phyloP scores from a whole-genome alignment of 2,113 vertebrate genomes.

The Neolamprologus sp. region DNA sequence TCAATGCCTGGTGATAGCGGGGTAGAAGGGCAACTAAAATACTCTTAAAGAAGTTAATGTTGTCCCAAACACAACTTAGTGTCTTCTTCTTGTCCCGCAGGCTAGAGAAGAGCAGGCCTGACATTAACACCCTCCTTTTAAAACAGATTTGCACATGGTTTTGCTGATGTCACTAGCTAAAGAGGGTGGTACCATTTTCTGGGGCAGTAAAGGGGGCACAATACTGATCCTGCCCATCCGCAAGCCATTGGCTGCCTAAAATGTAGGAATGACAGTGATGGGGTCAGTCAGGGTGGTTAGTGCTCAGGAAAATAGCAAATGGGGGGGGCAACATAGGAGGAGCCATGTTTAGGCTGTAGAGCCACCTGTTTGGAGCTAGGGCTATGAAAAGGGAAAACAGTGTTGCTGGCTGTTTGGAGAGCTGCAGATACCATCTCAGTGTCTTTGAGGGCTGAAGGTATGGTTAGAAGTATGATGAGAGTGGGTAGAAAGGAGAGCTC shows the following conservation, averaged over 20 bases:
- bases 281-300: background rate
- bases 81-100: slow-evolving; percentile 39
- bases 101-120: slow-evolving; percentile 62
- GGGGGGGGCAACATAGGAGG: background rate
- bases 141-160: slow-evolving; percentile 30
- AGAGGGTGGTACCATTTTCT: slow-evolving; percentile 14
- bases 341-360: background rate
- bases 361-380: slow-evolving; percentile 55
- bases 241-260: slow-evolving; percentile 10
- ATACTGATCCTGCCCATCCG: background rate
- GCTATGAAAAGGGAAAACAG: background rate
- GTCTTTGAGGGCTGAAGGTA: slow-evolving; percentile 24
- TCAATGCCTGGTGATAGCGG: background rate
- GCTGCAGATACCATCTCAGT: background rate
- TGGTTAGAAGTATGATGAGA: slow-evolving; percentile 7
- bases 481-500: slow-evolving; percentile 27
- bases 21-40: background rate
- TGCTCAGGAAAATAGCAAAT: background rate
- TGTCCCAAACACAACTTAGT: slow-evolving; percentile 36
- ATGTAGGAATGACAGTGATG: background rate
- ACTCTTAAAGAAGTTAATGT: background rate
- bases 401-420: background rate
- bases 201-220: background rate
- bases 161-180: slow-evolving; percentile 13
- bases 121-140: slow-evolving; percentile 42